Evolutionary conservation across 1,140 invertebrate species (phyloP).

Genomic region (Cephus cinctus): DNA sequence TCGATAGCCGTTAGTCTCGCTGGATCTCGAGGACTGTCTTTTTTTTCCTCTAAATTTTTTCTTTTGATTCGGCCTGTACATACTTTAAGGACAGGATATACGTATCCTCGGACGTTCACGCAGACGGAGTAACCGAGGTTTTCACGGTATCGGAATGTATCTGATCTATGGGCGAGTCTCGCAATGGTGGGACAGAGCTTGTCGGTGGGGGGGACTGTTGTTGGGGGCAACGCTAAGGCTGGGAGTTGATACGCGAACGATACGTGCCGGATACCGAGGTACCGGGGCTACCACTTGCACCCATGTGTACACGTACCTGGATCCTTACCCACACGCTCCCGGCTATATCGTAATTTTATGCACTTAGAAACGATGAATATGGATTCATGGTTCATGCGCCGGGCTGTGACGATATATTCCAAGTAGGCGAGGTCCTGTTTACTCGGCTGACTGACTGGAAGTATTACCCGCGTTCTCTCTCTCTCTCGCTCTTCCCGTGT

Average conservation of each 20-base stretch:
- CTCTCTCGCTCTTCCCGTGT: neutral
- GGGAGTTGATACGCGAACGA: constrained; percentile 39
- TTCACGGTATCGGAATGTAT: constrained; percentile 38
- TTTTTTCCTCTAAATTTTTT: too few relatives aligned
- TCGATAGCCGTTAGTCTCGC: too few relatives aligned
- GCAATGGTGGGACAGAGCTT: too few relatives aligned
- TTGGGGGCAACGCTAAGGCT: too few relatives aligned
- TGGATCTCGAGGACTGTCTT: too few relatives aligned
- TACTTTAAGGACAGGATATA: too few relatives aligned
- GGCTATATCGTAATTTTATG: constrained; percentile 49
- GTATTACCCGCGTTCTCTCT: neutral
- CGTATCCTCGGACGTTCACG: constrained; percentile 22
- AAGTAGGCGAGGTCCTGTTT: neutral
- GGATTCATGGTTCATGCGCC: constrained; percentile 36
- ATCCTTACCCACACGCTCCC: neutral
- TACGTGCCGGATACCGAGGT: constrained; percentile 26
- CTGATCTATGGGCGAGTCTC: constrained; percentile 37
- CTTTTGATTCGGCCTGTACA: too few relatives aligned
- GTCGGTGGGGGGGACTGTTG: too few relatives aligned
- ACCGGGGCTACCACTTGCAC: constrained; percentile 1
- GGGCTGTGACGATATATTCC: neutral
- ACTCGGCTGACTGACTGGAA: neutral
- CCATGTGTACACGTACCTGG: neutral
- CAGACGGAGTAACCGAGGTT: constrained; percentile 28
- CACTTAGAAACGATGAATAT: constrained; percentile 47